A percentile compares a stretch with the other conserved stretches of the same genome.
Evolutionary conservation across 1,140 invertebrate species (phyloP).

Genomic region (Musca vetustissima): DNA sequence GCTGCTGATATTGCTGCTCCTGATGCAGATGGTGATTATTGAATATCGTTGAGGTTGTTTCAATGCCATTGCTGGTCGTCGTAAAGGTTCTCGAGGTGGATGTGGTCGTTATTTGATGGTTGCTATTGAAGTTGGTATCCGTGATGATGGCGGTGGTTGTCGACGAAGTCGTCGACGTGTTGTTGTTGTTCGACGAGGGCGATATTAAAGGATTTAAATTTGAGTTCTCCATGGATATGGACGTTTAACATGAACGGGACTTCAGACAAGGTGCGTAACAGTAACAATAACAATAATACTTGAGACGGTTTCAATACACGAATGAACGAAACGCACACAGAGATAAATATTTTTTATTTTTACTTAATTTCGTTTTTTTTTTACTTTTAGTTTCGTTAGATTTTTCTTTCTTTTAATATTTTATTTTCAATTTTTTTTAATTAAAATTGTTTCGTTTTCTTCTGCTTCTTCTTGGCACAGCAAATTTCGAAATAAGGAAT

Average conservation of each 20-base stretch:
- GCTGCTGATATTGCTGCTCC: too few relatives aligned
- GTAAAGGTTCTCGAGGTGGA: too few relatives aligned
- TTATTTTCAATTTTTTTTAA: not conserved
- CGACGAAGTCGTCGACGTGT: not conserved
- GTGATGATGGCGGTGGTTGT: not conserved
- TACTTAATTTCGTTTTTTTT: not conserved
- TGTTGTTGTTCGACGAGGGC: not conserved
- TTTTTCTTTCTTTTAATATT: not conserved
- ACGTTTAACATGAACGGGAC: not conserved
- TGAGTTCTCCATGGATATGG: conserved; percentile 7
- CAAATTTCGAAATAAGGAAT: too few relatives aligned
- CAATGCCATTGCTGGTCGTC: too few relatives aligned
- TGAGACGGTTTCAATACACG: not conserved
- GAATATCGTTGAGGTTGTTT: too few relatives aligned
- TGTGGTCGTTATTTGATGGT: too few relatives aligned
- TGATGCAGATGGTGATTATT: too few relatives aligned
- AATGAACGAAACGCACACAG: not conserved
- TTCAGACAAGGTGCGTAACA: not conserved
- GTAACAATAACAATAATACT: conserved; percentile 2
- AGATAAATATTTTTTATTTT: not conserved
- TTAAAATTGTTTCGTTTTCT: too few relatives aligned
- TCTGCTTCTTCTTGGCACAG: too few relatives aligned
- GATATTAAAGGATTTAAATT: conserved; percentile 16
- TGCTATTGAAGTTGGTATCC: too few relatives aligned
- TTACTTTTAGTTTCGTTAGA: not conserved